Conservation (phyloP, 2,888 invertebrate species). For the Seladonia tumulorum region DNA sequence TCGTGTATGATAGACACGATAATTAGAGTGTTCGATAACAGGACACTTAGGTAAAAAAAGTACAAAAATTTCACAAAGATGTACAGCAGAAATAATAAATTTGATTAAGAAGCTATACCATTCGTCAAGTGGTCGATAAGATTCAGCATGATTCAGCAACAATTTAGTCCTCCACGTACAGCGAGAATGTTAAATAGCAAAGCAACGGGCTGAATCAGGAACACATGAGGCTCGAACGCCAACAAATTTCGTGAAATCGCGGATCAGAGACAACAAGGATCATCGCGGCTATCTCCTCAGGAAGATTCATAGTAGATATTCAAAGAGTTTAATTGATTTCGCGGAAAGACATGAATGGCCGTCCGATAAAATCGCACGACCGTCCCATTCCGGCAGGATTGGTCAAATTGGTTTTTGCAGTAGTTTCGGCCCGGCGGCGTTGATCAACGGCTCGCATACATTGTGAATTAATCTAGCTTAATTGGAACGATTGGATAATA, state of each 20-base stretch:
- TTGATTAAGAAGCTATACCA: not conserved
- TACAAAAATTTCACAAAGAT: too few relatives aligned
- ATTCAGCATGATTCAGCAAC: not conserved
- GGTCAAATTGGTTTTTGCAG: constrained; percentile 13
- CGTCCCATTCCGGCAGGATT: not conserved
- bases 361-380: not conserved
- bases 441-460: constrained; percentile 33
- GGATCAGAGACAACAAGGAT: not conserved
- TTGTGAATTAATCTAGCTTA: constrained; percentile 51
- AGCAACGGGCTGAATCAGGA: not conserved
- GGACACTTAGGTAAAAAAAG: too few relatives aligned
- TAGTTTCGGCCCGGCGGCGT: constrained; percentile 18
- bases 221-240: not conserved
- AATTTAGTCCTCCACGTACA: not conserved
- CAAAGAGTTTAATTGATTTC: constrained; percentile 14
- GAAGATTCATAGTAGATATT: not conserved
- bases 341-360: not conserved
- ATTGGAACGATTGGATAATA: constrained; percentile 56
- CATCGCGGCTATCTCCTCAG: not conserved
- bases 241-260: not conserved
- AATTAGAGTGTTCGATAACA: too few relatives aligned
- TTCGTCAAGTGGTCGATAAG: not conserved
- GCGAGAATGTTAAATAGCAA: not conserved
- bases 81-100: not conserved
- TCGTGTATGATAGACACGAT: too few relatives aligned